Percentiles rank a stretch among this genome's conserved stretches.
Evolutionary conservation across 2,113 vertebrate genomes (phyloP).

Genomic region (Sylvietta virens): DNA sequence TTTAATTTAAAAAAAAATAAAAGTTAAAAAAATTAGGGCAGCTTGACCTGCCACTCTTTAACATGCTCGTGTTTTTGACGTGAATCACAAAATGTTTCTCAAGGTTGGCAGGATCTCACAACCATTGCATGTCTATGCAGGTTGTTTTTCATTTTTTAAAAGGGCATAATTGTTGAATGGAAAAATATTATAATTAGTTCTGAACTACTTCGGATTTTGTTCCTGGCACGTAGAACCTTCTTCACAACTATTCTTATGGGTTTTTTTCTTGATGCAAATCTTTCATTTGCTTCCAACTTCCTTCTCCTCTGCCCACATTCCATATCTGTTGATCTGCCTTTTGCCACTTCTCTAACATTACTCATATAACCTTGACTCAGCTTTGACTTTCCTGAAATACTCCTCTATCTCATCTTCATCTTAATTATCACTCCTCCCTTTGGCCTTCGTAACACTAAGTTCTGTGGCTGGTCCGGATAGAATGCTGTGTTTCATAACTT

Average conservation of each 20-base stretch:
- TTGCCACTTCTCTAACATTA: constrained; percentile 31
- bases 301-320: background rate
- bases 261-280: constrained; percentile 2
- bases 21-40: background rate
- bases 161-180: constrained; percentile 39
- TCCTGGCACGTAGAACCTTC: background rate
- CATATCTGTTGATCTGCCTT: constrained; percentile 37
- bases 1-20: background rate
- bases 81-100: background rate
- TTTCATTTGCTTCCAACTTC: constrained; percentile 63
- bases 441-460: background rate
- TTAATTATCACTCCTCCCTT: constrained; percentile 6
- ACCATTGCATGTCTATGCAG: background rate
- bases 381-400: constrained; percentile 33
- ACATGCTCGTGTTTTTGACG: background rate
- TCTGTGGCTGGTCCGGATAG: background rate
- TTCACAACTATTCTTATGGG: background rate
- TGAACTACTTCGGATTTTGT: constrained; percentile 27
- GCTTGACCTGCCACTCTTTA: background rate
- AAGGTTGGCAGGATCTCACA: background rate
- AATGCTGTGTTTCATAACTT: background rate
- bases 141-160: constrained; percentile 24
- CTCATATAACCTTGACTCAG: constrained; percentile 58
- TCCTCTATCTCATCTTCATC: background rate
- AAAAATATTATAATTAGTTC: constrained; percentile 46